Evolutionary conservation across 1,140 invertebrate species (phyloP), one percentile per base, ranked within the genome.

Genomic region (Pteromalus puparum): DNA sequence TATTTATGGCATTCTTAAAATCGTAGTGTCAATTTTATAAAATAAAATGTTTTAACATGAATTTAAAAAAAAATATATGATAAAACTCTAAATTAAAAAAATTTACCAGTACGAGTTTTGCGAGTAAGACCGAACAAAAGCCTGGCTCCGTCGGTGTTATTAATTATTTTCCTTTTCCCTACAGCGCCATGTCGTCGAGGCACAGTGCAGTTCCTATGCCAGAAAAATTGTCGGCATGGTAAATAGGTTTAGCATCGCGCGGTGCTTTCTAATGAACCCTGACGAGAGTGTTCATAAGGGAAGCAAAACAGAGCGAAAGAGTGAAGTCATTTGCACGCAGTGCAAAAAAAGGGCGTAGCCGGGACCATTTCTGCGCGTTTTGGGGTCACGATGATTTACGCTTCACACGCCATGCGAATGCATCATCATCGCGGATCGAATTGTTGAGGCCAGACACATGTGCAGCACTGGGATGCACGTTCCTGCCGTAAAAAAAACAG

Each of bases 381-480:
- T 24, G 18, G 81, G 72, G 81, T 82, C 42, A 81, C 13, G 42
- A 74, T 74, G 46, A 82, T 82, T 74, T 42, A 82, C 48, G 48
- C 26, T 61, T 21, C n/a, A 24, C 72, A 21, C 46, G 72, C 72
- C 48, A 24, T 61, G 24, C 72, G 70, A 82, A 61, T 75, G 70
- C 48, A 82, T 74, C 48, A 65, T 65, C 68, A 75, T 61, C n/a
- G 70, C 68, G 5, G 24, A 77, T 77, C 48, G 75, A 65, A 34
- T 34, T 38, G 2, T 74, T 74, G 15, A 21, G 21, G 21, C 34
- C 30, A 74, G 72, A 30, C 30, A 72, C 13, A 74, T 74, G 15
- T 38, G 74, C 74, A 46, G 21, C 18, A 28, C 13, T 15, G 28
- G 21, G 10, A 18, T 30, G 12, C 48, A 77, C 48, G 48, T 77